phyloP scores from a whole-genome alignment of 2,888 invertebrate species.

The Andrena haemorrhoa region DNA sequence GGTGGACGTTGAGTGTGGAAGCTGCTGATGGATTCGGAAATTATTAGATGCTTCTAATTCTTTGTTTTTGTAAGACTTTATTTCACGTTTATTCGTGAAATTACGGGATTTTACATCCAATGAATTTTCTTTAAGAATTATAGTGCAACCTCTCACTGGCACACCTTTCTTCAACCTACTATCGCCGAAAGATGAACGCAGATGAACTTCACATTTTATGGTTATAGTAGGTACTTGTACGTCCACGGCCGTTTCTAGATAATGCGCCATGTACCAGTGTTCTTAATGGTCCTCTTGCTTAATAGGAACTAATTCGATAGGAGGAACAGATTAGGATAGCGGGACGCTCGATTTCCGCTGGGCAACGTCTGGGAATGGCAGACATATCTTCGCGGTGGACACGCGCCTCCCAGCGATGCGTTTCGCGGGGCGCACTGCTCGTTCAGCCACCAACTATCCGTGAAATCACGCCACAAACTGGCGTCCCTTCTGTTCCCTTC shows the following conservation, averaged over 20 bases:
- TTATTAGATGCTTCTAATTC: not conserved
- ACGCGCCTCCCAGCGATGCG: conserved; percentile 36
- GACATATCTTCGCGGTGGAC: conserved; percentile 50
- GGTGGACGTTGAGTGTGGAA: not conserved
- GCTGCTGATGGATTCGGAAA: not conserved
- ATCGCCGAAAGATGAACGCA: too few relatives aligned
- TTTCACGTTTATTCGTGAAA: too few relatives aligned
- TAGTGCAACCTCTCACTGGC: too few relatives aligned
- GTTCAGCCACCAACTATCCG: conserved; percentile 25
- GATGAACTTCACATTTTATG: too few relatives aligned
- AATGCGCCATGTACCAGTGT: conserved; percentile 17
- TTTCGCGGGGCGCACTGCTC: not conserved
- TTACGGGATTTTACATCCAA: not conserved
- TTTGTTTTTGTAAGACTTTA: too few relatives aligned
- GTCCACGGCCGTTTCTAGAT: not conserved
- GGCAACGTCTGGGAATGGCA: conserved; percentile 32
- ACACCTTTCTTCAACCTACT: too few relatives aligned
- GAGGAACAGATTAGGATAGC: not conserved
- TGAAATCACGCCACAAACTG: conserved; percentile 16
- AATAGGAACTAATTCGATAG: conserved; percentile 18
- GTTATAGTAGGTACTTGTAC: not conserved
- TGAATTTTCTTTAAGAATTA: not conserved
- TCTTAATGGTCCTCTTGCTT: conserved; percentile 26
- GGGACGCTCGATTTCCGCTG: conserved; percentile 14
- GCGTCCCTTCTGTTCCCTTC: conserved; percentile 1